phyloP scores from a whole-genome alignment of 2,888 invertebrate species.

The Hartigia nigra region DNA sequence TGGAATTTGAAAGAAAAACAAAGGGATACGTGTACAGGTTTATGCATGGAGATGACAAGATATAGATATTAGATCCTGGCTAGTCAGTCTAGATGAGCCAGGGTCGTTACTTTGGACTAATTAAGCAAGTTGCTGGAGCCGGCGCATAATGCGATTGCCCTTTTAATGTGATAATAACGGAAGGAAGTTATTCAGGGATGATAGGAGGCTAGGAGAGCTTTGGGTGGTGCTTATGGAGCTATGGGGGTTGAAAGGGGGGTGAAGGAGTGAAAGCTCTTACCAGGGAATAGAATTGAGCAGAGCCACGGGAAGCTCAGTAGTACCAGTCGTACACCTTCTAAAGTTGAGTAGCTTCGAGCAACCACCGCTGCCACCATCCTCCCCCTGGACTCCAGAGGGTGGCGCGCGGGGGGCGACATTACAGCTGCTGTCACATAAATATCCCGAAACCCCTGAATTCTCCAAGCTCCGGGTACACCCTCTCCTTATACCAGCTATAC shows the following conservation, averaged over 20 bases:
- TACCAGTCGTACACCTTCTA: not conserved
- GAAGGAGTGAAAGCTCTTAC: slow-evolving; percentile 33
- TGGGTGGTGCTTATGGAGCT: slow-evolving; percentile 13
- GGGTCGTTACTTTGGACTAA: not conserved
- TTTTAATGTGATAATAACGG: not conserved
- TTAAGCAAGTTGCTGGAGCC: not conserved
- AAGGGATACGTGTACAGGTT: not conserved
- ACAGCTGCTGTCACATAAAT: slow-evolving; percentile 63
- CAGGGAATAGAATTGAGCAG: not conserved
- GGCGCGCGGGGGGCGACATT: slow-evolving; percentile 35
- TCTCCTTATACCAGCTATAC: slow-evolving; percentile 6
- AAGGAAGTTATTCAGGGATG: not conserved
- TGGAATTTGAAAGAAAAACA: not conserved
- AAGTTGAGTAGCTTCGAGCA: not conserved
- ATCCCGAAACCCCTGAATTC: slow-evolving; percentile 60
- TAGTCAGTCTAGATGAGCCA: not conserved
- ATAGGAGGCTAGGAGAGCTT: not conserved
- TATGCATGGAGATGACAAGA: not conserved
- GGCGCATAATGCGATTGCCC: not conserved
- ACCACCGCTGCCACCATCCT: not conserved
- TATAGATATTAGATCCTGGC: not conserved
- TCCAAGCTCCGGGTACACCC: slow-evolving; percentile 43
- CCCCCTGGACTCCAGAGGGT: slow-evolving; percentile 15
- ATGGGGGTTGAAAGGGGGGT: slow-evolving; percentile 25
- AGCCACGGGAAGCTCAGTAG: not conserved